Evolutionary conservation across 92 coral and sea anemone genomes (phyloP), one percentile per base, ranked within the genome.

Genomic region (Palythoa caribaeorum): DNA sequence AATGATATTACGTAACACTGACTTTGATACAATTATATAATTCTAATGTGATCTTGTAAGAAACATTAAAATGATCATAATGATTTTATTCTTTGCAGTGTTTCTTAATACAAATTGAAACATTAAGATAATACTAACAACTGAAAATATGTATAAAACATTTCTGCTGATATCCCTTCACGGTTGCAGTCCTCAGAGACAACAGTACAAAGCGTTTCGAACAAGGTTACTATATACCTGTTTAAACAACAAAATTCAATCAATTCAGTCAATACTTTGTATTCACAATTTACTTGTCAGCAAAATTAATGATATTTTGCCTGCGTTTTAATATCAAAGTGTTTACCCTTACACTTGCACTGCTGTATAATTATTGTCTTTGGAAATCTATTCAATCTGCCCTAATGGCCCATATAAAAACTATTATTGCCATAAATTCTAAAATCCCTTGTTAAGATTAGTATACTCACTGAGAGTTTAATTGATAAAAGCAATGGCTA

Each of bases 41-140:
- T 63, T 63, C 70, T 63, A 19, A 63, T 63, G 28, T 63, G 19
- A 2, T 63, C 70, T 63, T 63, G 28, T 21, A 63, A 63, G 70
- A 63, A 63, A 63, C 70, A 63, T 63, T 17, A 63, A 19, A 63
- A 63, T 63, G 70, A 63, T 63, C 70, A 63, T 63, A 63, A 63
- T 62, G 70, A 62, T 63, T 63, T 63, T 59, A 63, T 63, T 63
- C 36, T 63, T 63, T 63, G 70, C 70, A 63, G 70, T 63, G 70
- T 63, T 17, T 63, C 17, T 63, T 19, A 17, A 63, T 63, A 63
- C 70, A 63, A 63, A 63, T 63, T 20, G 17, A 63, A 63, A 2
- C 69, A 62, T 2, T 62, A 62, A 62, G 69, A 62, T 28, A 54
- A 54, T 54, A 54, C 9, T 54, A 54, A 54, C 60, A 54, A 54